These are phyloP conservation scores for Hemaris fuciformis DNA, from an alignment of 2,888 invertebrate genomes.

Conservation along the genomic window DNA sequence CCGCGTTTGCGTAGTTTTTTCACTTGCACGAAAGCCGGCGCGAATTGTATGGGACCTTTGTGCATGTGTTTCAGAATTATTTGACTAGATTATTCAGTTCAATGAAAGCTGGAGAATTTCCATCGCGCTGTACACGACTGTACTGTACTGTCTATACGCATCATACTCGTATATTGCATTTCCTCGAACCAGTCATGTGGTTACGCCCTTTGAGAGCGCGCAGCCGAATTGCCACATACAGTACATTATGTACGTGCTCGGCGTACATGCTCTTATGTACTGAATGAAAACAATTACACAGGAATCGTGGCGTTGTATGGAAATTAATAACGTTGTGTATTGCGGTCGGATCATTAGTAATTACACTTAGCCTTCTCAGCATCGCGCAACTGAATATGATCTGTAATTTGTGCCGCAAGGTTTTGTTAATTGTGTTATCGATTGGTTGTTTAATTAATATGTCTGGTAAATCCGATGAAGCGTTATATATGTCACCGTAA, in stretches of 20 bases:
- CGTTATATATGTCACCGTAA: too few species aligned
- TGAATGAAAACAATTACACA: not conserved
- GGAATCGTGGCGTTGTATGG: not conserved
- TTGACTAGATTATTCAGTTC: constrained; percentile 14
- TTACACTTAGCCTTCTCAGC: too few species aligned
- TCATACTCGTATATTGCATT: constrained; percentile 3
- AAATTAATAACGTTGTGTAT: not conserved
- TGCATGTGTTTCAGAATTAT: not conserved
- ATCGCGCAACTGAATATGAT: too few species aligned
- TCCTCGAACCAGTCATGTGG: constrained; percentile 3
- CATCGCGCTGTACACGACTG: not conserved
- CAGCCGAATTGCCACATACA: not conserved
- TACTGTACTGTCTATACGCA: not conserved
- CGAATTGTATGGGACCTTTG: not conserved
- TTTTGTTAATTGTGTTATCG: not conserved
- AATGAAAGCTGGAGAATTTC: constrained; percentile 1
- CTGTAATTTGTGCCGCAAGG: not conserved
- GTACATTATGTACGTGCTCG: not conserved
- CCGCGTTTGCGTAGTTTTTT: not conserved
- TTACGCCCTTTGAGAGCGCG: constrained; percentile 8
- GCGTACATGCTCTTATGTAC: not conserved
- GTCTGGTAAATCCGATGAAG: not conserved
- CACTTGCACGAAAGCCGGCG: not conserved
- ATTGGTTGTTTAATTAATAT: not conserved
- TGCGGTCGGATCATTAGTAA: not conserved